phyloP scores from a whole-genome alignment of 1,140 invertebrate genomes.

The Apolygus lucorum region DNA sequence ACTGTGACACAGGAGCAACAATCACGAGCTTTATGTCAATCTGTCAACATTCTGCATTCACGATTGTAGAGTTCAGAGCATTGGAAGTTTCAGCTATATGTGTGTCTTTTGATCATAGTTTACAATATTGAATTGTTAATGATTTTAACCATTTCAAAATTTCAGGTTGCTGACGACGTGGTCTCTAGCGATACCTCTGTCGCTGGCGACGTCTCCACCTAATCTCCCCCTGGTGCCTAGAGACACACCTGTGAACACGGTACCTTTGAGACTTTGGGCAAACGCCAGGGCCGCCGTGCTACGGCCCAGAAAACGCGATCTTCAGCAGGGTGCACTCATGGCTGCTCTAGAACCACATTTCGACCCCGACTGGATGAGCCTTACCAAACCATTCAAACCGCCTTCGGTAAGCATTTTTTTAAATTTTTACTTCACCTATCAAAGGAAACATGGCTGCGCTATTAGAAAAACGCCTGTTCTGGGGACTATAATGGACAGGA shows the following conservation, averaged over 20 bases:
- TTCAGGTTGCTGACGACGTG: background rate
- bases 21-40: too few relatives aligned
- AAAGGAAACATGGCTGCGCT: too few relatives aligned
- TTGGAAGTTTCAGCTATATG: too few relatives aligned
- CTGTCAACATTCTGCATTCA: too few relatives aligned
- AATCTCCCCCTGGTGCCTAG: constrained; percentile 17
- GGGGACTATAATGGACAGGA: too few relatives aligned
- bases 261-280: constrained; percentile 34
- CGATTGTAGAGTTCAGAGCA: too few relatives aligned
- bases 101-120: too few relatives aligned
- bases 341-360: constrained; percentile 33
- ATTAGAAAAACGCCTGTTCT: too few relatives aligned
- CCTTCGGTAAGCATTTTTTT: constrained; percentile 20
- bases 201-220: constrained; percentile 18
- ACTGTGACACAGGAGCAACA: too few relatives aligned
- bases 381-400: constrained; percentile 19
- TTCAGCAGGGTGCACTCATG: constrained; percentile 33
- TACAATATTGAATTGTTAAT: too few relatives aligned
- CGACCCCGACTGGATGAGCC: constrained; percentile 36
- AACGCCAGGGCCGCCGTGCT: constrained; percentile 32
- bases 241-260: background rate
- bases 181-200: background rate
- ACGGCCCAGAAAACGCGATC: constrained; percentile 33
- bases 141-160: too few relatives aligned
- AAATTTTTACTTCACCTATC: too few relatives aligned